Evolutionary conservation across 2,113 vertebrate species (phyloP).

Genomic region (Channa maculata): DNA sequence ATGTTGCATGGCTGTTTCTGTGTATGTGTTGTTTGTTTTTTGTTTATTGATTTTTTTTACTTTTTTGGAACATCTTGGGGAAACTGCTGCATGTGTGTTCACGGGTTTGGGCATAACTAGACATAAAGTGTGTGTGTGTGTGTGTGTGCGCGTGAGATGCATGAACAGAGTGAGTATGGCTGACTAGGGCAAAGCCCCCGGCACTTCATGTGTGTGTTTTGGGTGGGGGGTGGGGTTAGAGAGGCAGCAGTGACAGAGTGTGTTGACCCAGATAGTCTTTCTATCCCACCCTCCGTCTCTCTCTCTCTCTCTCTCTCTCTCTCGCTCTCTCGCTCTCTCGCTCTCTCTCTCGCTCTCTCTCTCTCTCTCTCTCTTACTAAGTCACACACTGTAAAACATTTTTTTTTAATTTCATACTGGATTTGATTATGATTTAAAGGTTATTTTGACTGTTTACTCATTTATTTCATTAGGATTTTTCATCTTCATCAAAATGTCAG

Average conservation of each 20-base stretch:
- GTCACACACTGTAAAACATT: slow-evolving; percentile 53
- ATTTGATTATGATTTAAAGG: not conserved
- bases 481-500: too few relatives aligned
- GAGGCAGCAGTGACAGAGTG: slow-evolving; percentile 68
- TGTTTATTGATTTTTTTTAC: too few relatives aligned
- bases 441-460: too few relatives aligned
- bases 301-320: slow-evolving; percentile 39
- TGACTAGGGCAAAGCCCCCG: slow-evolving; percentile 59
- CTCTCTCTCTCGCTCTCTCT: slow-evolving; percentile 47
- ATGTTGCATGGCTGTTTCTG: not conserved
- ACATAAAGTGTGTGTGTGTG: slow-evolving; percentile 8
- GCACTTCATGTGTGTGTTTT: slow-evolving; percentile 22
- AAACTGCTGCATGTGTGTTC: slow-evolving; percentile 12
- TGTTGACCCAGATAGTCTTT: slow-evolving; percentile 83
- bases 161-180: slow-evolving; percentile 39
- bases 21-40: not conserved
- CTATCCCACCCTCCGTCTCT: slow-evolving; percentile 42
- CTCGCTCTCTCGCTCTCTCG: slow-evolving; percentile 55
- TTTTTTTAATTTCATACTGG: slow-evolving; percentile 2
- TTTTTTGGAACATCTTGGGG: slow-evolving; percentile 9
- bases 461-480: too few relatives aligned
- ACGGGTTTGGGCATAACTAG: slow-evolving; percentile 36
- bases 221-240: slow-evolving; percentile 9
- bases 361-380: too few relatives aligned
- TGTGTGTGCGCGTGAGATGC: slow-evolving; percentile 29